Evolutionary conservation across 1,140 invertebrate genomes (phyloP), one percentile per base, ranked within the genome.

Genomic region (Drosophila bocki): DNA sequence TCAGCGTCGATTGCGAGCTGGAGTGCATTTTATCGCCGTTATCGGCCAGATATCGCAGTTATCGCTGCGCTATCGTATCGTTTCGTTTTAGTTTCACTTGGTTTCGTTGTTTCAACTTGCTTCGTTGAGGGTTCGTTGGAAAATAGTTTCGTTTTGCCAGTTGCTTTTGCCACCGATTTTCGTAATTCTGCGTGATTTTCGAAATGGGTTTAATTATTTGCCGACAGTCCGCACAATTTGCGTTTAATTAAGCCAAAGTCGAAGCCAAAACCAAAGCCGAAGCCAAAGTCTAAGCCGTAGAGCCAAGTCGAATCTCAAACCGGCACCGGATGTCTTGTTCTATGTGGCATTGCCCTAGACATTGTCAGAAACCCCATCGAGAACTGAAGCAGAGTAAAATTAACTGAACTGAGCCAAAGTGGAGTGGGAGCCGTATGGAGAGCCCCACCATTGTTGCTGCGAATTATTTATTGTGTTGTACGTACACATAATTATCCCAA

Each of bases 381-480:
- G 57, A 77, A 42, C 44, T 61, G 62, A 86, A 68, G 72, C 54
- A 60, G 63, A 59, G 56, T 69, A 58, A 56, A 56, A 62, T 65
- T 65, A 65, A 65, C 59, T 29, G 58, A 75, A 48, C 42, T 9
- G 65, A 65, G 65, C 62, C 47, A 48, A 44, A 51, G 45, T 76
- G 53, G 47, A 76, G 60, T 75, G 35, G n/a, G 48, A 22, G 47
- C 26, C n/a, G 19, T 33, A 13, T 41, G 50, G 50, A 37, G 32
- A 33, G 39, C 50, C 12, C 45, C 51, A 51, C 57, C 83, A 85
- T 81, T 74, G 67, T 78, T 78, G 71, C 54, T 61, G 65, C 86
- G 71, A 90, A 90, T 90, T 90, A 91, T 91, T 90, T 91, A 90
- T 87, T 78, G 69, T 87, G 72, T 88, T 90, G 81, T 90, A 81